phyloP scores from a whole-genome alignment of 1,140 invertebrate species.

The Apolygus lucorum region DNA sequence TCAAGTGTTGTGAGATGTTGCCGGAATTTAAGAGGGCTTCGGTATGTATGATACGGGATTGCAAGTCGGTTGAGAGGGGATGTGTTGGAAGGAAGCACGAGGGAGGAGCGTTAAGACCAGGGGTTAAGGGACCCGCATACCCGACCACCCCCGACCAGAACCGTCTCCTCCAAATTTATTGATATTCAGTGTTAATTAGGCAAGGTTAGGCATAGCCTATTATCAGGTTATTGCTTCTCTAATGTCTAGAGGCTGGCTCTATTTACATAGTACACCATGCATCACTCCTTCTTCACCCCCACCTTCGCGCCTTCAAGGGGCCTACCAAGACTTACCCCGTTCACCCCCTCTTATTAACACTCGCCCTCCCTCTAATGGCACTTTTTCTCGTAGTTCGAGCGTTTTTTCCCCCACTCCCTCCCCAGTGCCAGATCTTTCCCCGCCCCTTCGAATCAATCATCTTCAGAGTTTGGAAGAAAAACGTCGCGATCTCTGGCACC shows the following conservation, averaged over 20 bases:
- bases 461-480: background rate
- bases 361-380: background rate
- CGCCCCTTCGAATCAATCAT: background rate
- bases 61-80: slow-evolving; percentile 19
- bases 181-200: slow-evolving; percentile 16
- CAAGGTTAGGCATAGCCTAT: slow-evolving; percentile 16
- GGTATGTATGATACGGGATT: too few species aligned
- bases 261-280: slow-evolving; percentile 13
- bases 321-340: background rate
- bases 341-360: background rate
- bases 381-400: background rate
- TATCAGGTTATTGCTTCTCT: slow-evolving; percentile 18
- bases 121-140: background rate
- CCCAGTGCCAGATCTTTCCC: background rate
- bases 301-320: background rate
- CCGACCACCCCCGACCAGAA: too few species aligned
- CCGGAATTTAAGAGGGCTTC: too few species aligned
- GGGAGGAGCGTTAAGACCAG: background rate
- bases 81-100: background rate
- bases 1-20: too few species aligned
- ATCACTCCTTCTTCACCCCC: slow-evolving; percentile 6
- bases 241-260: slow-evolving; percentile 14
- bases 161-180: slow-evolving; percentile 13
- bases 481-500: too few species aligned
- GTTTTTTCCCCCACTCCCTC: background rate